Evolutionary conservation across 2,797 vertebrate genomes (phyloP).

Genomic region (Pangasius sanitwongsei): DNA sequence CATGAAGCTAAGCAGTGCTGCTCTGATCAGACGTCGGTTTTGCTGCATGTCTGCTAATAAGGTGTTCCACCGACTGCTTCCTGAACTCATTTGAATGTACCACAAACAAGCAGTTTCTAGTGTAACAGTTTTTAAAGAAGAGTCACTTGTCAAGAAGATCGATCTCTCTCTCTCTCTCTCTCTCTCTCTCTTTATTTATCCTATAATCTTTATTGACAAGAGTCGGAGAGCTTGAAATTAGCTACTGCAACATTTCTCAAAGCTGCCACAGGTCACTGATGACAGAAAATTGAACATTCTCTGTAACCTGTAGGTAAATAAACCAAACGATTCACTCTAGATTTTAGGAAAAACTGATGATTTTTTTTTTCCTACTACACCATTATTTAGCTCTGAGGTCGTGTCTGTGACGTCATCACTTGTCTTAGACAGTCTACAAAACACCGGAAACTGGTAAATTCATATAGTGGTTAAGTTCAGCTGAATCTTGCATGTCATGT

Average conservation of each 20-base stretch:
- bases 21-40: neutral
- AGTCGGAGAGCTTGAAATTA: neutral
- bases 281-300: neutral
- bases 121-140: neutral
- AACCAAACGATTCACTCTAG: neutral
- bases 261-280: neutral
- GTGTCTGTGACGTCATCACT: neutral
- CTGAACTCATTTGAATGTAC: neutral
- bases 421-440: neutral
- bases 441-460: too few relatives aligned
- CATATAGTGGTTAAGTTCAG: too few relatives aligned
- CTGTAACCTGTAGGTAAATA: neutral
- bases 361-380: neutral
- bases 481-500: too few relatives aligned
- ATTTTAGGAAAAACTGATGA: neutral
- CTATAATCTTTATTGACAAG: neutral
- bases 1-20: neutral
- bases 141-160: neutral
- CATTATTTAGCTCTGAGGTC: neutral
- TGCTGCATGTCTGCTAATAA: neutral
- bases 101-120: neutral
- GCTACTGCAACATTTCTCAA: neutral
- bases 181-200: neutral
- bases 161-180: neutral
- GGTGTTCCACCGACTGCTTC: neutral